Base-by-base conservation (phyloP, 2,888 invertebrate genomes). In the Leptodirus hochenwartii region DNA sequence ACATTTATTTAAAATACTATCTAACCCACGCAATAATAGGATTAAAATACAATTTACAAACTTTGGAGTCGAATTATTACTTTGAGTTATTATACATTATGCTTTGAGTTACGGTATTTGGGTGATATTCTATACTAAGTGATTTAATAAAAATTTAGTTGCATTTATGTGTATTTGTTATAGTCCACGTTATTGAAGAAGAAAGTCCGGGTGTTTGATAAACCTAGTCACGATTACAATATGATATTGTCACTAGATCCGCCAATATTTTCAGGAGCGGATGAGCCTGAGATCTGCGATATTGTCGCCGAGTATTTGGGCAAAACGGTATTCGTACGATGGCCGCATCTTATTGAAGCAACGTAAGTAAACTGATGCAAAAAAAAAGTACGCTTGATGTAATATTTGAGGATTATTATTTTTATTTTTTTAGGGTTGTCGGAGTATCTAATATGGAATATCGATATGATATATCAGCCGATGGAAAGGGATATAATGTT, bases 271-370 rank as follows among this genome's bases (percentile, higher is more conserved):
- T 38, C 66, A 35, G 55, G 64, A 22, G 49, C 58, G 4, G 51
- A 35, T 8, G 28, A 30, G 15, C 15, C 33, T 5, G 32, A 24
- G 4, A 14, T 9, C 10, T 10, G 22, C 9, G 39, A 40, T 29
- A 25, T 12, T 12, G 22, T 75, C 1, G 76, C 78, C 0, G 47
- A 58, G 5, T 61, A 74, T 23, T 51, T 93, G 8, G 82, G 80
- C 1, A 69, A 74, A 48, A 58, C 62, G 25, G 66, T 91, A 2
- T 81, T 72, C 60, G 81, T 87, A 3, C 72, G 73, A 4, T 96
- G 93, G 93, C 96, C 96, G 0, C 87, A 93, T 58, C 64, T 96
- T 30, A 63, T 69, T n/a, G 80, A 82, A 53, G 85, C 84, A 10
- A 70, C 66, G 70, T 74, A 53, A 57, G 65, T 56, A 11, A 25